A percentile compares a stretch with the other conserved stretches of the same genome.
Evolutionary conservation across 1,140 invertebrate genomes (phyloP).

Genomic region (Bicyclus anynana): DNA sequence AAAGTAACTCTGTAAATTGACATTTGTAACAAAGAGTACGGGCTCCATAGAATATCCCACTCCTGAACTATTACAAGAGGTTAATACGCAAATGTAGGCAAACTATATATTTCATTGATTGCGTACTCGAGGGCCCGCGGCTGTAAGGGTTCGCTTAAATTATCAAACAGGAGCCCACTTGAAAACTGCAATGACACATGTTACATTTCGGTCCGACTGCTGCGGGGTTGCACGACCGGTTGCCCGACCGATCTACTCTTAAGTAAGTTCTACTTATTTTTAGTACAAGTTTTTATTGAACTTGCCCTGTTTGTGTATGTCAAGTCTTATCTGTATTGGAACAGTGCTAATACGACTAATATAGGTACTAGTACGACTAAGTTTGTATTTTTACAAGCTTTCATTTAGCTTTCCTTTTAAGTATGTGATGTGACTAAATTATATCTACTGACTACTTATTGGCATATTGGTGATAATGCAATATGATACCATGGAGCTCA

Average conservation of each 20-base stretch:
- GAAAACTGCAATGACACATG: conserved; percentile 74
- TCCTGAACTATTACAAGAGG: conserved; percentile 20
- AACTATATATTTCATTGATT: conserved; percentile 63
- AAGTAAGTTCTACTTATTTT: no score
- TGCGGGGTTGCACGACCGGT: not conserved
- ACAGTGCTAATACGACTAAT: no score
- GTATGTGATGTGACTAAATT: no score
- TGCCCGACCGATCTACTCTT: not conserved
- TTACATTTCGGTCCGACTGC: conserved; percentile 48
- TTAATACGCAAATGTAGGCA: conserved; percentile 40
- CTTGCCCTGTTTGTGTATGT: no score
- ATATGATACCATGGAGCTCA: no score
- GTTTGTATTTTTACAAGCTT: no score
- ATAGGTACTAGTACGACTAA: no score
- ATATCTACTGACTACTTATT: no score
- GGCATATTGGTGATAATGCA: no score
- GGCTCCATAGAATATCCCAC: conserved; percentile 2
- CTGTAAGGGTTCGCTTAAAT: conserved; percentile 65
- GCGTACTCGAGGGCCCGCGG: conserved; percentile 42
- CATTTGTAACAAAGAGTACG: not conserved
- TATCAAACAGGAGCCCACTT: conserved; percentile 73
- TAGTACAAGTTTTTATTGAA: no score
- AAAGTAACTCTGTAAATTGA: not conserved
- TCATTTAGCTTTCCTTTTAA: no score
- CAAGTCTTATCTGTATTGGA: no score